These are phyloP conservation scores for Himalopsyche japonica DNA, from an alignment of 2,888 invertebrate genomes.

Conservation along the genomic window DNA sequence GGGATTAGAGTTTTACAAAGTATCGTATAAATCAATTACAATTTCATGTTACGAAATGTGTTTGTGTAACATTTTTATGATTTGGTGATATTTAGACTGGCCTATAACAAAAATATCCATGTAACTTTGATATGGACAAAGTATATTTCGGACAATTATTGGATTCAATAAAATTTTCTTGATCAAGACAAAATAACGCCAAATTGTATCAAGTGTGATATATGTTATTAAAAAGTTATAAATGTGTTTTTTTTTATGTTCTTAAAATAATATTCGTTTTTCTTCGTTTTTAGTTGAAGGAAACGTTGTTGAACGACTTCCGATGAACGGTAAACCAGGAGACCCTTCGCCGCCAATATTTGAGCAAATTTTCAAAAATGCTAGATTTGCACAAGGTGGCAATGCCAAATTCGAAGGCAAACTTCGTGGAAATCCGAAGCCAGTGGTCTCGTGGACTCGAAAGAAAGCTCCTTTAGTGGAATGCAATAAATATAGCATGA, in stretches of 20 bases:
- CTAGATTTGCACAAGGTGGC: constrained; percentile 92
- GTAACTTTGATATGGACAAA: too few relatives aligned
- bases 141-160: too few relatives aligned
- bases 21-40: too few relatives aligned
- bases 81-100: too few relatives aligned
- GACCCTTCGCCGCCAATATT: constrained; percentile 91
- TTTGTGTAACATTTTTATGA: too few relatives aligned
- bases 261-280: constrained; percentile 12
- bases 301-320: constrained; percentile 60
- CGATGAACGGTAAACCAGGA: constrained; percentile 60
- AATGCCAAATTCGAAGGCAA: constrained; percentile 92
- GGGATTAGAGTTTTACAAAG: neutral
- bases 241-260: too few relatives aligned
- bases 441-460: constrained; percentile 88
- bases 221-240: too few relatives aligned
- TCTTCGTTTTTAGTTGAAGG: constrained; percentile 67
- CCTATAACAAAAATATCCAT: too few relatives aligned
- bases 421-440: constrained; percentile 88
- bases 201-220: too few relatives aligned
- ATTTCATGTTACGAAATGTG: too few relatives aligned
- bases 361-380: constrained; percentile 93
- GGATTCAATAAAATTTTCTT: too few relatives aligned
- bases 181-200: too few relatives aligned
- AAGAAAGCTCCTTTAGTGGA: constrained; percentile 82
- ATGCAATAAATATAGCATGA: constrained; percentile 86